Percentiles rank a stretch among this genome's conserved stretches.
phyloP scores from a whole-genome alignment of 1,140 invertebrate species.

The Archegozetes longisetosus region DNA sequence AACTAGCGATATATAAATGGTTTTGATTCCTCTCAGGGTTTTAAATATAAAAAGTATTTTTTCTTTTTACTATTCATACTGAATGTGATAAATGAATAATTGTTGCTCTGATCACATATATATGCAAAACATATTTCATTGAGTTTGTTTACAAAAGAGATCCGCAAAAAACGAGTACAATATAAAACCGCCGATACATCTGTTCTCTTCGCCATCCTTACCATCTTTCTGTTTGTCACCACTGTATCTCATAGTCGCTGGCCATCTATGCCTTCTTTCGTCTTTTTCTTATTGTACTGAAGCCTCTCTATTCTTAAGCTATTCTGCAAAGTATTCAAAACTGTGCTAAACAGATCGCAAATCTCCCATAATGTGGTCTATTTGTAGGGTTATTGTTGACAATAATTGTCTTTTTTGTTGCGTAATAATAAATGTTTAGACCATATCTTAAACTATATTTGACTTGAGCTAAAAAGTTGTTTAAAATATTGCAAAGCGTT shows the following conservation, averaged over 20 bases:
- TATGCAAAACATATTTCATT: neutral
- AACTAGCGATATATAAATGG: neutral
- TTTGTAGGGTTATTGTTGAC: no score
- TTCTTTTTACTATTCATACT: neutral
- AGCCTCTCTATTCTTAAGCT: no score
- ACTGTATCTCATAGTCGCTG: neutral
- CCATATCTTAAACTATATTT: no score
- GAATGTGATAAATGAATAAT: neutral
- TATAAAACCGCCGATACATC: neutral
- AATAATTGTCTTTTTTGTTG: no score
- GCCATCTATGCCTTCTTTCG: neutral
- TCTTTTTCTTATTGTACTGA: no score
- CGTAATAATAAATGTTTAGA: no score
- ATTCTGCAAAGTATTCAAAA: no score
- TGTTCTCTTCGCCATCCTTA: neutral
- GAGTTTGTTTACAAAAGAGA: neutral
- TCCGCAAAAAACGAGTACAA: neutral
- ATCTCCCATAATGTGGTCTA: no score
- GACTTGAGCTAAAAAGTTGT: no score
- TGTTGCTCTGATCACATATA: neutral
- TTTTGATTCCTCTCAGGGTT: neutral
- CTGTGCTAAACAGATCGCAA: no score
- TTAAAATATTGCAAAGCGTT: no score
- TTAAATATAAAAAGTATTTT: neutral
- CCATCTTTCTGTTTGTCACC: neutral